Base-by-base conservation (phyloP, 1,140 invertebrate genomes). In the Philaenus spumarius region DNA sequence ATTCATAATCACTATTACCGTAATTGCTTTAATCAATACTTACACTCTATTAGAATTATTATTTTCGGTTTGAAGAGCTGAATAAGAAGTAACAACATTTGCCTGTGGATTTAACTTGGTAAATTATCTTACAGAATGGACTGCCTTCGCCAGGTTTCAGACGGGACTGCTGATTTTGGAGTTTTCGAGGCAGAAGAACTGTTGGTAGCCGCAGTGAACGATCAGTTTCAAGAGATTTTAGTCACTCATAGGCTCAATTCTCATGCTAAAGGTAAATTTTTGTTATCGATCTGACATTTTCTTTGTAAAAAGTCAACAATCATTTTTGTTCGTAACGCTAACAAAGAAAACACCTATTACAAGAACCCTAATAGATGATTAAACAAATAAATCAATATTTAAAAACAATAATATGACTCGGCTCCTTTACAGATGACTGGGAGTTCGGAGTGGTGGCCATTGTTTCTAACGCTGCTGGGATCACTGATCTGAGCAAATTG, bases 141-240 rank as follows among this genome's bases (percentile, higher is more conserved):
- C 60, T 95, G 92, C 69, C 76, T 93, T 61, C 74, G 84, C 47
- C 76, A 80, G 59, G 84, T 95, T 58, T 74, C 80, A 34, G 81
- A 80, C 65, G 82, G 82, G n/a, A 77, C 81, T 11, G 90, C 86
- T 9, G 90, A 95, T 72, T 86, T 94, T 65, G 85, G 87, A 1
- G 83, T 90, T 1, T 79, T 91, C 60, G 85, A 87, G 59, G 82
- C 90, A 0, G 89, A 92, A 71, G 89, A 93, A 73, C 40, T 60
- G 1, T 20, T 60, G 9, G 39, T 60, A 2, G 54, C 53, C 26
- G 51, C 51, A 19, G 26, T 4, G 9, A 53, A 40, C 23, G n/a
- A 60, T 5, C n/a, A 14, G 14, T 46, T 37, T 48, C 24, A 54
- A 19, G 40, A 52, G 23, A 46, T 54, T 17, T 22, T 52, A 14